Conservation (phyloP, 2,113 vertebrate genomes). For the Arenaria interpres region DNA sequence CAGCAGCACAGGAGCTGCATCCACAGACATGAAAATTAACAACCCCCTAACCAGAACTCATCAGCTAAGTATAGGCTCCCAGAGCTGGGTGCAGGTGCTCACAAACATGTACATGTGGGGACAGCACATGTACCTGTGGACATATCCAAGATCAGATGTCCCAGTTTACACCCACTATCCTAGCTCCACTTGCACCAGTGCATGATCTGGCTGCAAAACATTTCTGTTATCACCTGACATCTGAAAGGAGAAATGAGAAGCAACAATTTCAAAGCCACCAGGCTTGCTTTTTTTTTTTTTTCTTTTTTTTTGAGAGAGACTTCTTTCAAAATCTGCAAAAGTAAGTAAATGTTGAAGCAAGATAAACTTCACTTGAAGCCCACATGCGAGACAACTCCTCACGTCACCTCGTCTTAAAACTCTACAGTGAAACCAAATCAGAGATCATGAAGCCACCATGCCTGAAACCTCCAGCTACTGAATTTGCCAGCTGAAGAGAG, state of each 20-base stretch:
- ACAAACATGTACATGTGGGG: accelerated
- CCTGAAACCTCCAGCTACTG: not conserved
- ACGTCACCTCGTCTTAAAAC: not conserved
- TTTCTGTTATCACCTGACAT: not conserved
- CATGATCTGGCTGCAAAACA: not conserved
- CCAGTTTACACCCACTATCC: not conserved
- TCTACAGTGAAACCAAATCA: not conserved
- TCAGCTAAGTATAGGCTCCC: not conserved
- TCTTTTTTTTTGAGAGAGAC: not conserved
- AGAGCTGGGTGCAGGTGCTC: not conserved
- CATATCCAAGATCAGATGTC: not conserved
- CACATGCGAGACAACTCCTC: not conserved
- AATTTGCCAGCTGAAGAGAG: not conserved
- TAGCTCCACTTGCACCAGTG: not conserved
- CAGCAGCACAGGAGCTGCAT: not conserved
- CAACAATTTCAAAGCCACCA: not conserved
- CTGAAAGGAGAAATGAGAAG: not conserved
- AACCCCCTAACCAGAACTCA: not conserved
- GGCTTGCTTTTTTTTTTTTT: not conserved
- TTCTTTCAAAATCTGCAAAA: not conserved
- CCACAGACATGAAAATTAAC: not conserved
- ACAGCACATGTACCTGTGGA: accelerated
- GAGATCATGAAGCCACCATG: not conserved
- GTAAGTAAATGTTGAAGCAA: not conserved
- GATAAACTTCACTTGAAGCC: not conserved